Conservation (phyloP, 2,888 invertebrate genomes). For the Nomada lathburiana region DNA sequence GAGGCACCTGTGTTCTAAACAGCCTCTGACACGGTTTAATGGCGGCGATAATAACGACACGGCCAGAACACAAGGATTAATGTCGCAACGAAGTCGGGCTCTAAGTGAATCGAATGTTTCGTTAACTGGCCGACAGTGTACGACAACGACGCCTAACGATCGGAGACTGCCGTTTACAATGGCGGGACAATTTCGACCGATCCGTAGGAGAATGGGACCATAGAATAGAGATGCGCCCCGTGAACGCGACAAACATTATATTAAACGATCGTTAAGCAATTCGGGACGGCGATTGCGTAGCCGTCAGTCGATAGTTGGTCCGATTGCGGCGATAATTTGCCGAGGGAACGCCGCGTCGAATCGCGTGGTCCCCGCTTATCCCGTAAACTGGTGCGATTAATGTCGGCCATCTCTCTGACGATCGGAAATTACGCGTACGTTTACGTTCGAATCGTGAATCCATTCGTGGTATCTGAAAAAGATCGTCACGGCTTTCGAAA, state of each 20-base stretch:
- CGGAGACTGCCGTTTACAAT: background rate
- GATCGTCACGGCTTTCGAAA: conserved; percentile 43
- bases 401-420: background rate
- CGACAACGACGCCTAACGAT: background rate
- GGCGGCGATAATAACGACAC: background rate
- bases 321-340: conserved; percentile 19
- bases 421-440: conserved; percentile 27
- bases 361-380: background rate
- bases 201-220: background rate
- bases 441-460: conserved; percentile 8
- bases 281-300: background rate
- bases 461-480: conserved; percentile 13
- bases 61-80: background rate
- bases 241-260: background rate
- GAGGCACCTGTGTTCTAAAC: background rate
- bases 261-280: conserved; percentile 25
- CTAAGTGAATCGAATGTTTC: conserved; percentile 1
- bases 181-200: background rate
- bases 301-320: background rate
- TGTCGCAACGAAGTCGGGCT: background rate
- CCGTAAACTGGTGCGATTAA: conserved; percentile 9
- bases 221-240: background rate
- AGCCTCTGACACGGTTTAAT: conserved; percentile 2
- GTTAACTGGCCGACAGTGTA: background rate
- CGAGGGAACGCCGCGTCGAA: background rate